Percentiles rank a stretch among this genome's conserved stretches.
Evolutionary conservation across 1,140 invertebrate genomes (phyloP).

Genomic region (Aphis gossypii): DNA sequence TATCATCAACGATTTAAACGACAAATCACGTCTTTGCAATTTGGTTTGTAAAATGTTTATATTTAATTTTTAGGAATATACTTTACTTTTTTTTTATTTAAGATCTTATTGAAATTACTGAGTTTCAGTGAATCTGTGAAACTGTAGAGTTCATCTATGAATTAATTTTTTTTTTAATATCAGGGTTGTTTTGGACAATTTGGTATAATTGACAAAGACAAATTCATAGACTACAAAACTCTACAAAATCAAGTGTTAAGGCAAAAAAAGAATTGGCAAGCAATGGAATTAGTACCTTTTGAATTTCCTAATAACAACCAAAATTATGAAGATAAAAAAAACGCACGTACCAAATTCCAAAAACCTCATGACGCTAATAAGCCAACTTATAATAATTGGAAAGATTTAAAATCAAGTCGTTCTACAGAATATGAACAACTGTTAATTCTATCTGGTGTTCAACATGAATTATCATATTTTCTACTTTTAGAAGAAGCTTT

Average conservation of each 20-base stretch:
- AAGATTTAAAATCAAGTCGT: constrained; percentile 34
- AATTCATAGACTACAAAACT: neutral
- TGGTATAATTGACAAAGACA: neutral
- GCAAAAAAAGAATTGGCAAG: constrained; percentile 23
- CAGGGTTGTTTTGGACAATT: constrained; percentile 48
- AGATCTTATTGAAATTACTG: neutral
- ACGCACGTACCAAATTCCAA: neutral
- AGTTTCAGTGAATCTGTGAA: too few species aligned
- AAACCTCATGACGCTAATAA: neutral
- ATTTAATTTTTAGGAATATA: neutral
- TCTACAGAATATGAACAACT: neutral
- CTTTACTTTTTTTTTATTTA: neutral
- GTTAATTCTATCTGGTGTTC: constrained; percentile 4
- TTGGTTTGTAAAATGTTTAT: neutral
- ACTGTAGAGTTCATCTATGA: neutral
- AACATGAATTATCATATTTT: constrained; percentile 64
- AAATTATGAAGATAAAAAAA: neutral
- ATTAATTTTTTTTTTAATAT: neutral
- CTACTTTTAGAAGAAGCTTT: constrained; percentile 80
- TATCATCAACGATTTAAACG: constrained; percentile 13
- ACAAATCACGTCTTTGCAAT: neutral
- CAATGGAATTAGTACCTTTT: constrained; percentile 38
- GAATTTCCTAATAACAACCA: neutral
- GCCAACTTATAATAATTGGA: constrained; percentile 7
- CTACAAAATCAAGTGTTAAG: constrained; percentile 22